These are phyloP conservation scores for Apotomis betuletana DNA, from an alignment of 2,888 invertebrate species.

Conservation along the genomic window DNA sequence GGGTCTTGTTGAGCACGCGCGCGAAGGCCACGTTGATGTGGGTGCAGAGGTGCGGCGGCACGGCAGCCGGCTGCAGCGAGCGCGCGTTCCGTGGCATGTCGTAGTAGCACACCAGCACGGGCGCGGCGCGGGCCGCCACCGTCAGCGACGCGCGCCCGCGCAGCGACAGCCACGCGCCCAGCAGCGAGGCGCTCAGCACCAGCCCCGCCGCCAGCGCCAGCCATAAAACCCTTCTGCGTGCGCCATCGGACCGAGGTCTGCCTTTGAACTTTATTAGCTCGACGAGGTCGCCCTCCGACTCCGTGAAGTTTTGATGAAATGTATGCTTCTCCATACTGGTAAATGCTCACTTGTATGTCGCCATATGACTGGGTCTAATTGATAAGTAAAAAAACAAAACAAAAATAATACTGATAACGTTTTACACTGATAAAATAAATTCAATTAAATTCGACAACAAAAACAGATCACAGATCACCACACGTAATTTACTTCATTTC, in stretches of 20 bases:
- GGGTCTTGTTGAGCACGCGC: constrained; percentile 83
- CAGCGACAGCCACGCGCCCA: constrained; percentile 18
- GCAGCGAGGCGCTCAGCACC: constrained; percentile 5
- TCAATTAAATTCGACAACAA: background rate
- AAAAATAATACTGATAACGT: constrained; percentile 24
- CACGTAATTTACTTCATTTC: constrained; percentile 13
- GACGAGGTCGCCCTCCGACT: constrained; percentile 8
- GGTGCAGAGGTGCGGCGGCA: constrained; percentile 90
- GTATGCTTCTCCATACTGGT: constrained; percentile 2
- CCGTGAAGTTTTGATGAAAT: constrained; percentile 1
- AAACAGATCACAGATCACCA: background rate
- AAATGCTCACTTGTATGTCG: background rate
- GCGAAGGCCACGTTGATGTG: constrained; percentile 93
- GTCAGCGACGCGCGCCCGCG: background rate
- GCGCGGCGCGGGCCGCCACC: background rate
- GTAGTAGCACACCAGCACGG: constrained; percentile 87
- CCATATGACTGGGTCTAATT: background rate
- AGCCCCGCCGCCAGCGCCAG: constrained; percentile 2
- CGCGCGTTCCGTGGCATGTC: constrained; percentile 64
- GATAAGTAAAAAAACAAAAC: constrained; percentile 2
- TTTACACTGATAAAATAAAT: background rate
- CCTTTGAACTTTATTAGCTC: constrained; percentile 12
- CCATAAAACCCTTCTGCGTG: background rate
- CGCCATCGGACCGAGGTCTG: background rate
- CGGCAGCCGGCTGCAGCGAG: constrained; percentile 80